Percentiles rank a stretch among this genome's conserved stretches.
Evolutionary conservation across 2,797 vertebrate species (phyloP).

Genomic region (Brotula barbata): DNA sequence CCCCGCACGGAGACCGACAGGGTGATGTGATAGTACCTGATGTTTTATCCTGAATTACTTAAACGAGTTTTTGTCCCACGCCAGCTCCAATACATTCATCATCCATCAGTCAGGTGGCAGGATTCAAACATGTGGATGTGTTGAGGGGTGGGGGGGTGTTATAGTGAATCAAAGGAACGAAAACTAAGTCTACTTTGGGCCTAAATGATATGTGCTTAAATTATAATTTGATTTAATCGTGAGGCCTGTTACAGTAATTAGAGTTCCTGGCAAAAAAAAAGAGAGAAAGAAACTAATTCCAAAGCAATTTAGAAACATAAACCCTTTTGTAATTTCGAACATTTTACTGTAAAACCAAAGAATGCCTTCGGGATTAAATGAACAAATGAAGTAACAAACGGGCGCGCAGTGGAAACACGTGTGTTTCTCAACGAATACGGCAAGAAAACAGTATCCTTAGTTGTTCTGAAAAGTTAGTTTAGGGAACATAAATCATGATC

Average conservation of each 20-base stretch:
- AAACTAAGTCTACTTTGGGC: no score
- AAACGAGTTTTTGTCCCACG: neutral
- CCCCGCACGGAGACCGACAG: neutral
- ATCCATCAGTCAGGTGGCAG: no score
- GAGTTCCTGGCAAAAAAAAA: no score
- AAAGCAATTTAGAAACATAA: neutral
- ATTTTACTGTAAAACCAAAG: neutral
- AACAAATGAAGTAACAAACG: neutral
- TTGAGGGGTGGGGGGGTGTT: no score
- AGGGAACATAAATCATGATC: no score
- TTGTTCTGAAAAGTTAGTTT: no score
- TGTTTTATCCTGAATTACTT: neutral
- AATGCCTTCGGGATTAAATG: neutral
- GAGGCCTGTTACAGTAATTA: slow-evolving; percentile 14
- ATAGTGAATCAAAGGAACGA: no score
- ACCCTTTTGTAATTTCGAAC: neutral
- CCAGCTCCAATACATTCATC: neutral
- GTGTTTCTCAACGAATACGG: no score
- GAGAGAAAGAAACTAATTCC: neutral
- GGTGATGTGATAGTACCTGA: neutral
- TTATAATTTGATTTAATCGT: slow-evolving; percentile 7
- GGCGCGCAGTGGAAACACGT: no score
- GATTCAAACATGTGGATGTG: no score
- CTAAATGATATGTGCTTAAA: slow-evolving; percentile 16
- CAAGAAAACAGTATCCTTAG: no score